phyloP scores from a whole-genome alignment of 2,797 vertebrate genomes.

The Cephalopachus bancanus region DNA sequence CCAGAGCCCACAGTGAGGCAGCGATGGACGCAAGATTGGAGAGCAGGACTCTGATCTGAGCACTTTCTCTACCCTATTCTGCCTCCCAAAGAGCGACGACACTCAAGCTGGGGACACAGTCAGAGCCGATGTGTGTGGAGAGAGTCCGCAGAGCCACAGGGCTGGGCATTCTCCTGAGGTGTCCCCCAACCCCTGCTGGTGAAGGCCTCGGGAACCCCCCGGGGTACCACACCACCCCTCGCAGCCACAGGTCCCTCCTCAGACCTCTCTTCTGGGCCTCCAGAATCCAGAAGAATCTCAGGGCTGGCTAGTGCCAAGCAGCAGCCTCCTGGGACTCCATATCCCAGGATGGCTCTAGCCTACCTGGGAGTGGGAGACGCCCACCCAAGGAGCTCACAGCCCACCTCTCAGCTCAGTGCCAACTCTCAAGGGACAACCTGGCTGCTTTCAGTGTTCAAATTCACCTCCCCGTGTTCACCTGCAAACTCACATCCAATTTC shows the following conservation, averaged over 20 bases:
- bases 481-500: not conserved
- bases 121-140: not conserved
- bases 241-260: not conserved
- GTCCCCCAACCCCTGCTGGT: too few relatives aligned
- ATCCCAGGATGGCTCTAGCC: not conserved
- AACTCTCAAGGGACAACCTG: accelerated
- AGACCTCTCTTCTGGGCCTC: not conserved
- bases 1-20: too few relatives aligned
- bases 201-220: not conserved
- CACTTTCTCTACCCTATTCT: not conserved
- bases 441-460: not conserved
- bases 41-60: not conserved
- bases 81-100: not conserved
- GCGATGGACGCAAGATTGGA: accelerated
- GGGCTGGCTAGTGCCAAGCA: not conserved
- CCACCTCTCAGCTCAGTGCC: accelerated
- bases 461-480: accelerated
- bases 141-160: too few relatives aligned
- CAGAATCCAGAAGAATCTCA: not conserved
- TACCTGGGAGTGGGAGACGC: accelerated
- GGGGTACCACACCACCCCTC: accelerated
- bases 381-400: accelerated
- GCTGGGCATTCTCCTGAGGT: not conserved
- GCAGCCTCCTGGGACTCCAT: not conserved
- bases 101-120: accelerated